Evolutionary conservation across 2,888 invertebrate species (phyloP).

Genomic region (Strigamia maritima): DNA sequence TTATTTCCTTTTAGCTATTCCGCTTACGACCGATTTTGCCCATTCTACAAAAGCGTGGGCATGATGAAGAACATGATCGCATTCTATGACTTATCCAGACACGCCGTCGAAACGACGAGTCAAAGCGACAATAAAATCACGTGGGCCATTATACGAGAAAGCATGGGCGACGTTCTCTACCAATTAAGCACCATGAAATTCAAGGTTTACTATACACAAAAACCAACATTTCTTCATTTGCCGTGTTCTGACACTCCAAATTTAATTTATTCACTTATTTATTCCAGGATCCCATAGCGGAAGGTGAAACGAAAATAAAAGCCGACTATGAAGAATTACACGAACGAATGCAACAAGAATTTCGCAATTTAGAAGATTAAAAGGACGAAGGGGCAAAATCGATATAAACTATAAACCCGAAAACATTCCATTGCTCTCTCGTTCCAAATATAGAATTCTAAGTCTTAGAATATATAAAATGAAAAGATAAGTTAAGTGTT

Average conservation of each 20-base stretch:
- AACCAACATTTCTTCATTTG: too few species aligned
- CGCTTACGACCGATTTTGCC: constrained; percentile 94
- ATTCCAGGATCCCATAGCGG: constrained; percentile 89
- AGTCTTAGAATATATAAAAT: not conserved
- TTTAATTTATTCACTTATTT: not conserved
- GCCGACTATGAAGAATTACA: constrained; percentile 93
- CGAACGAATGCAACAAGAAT: constrained; percentile 95
- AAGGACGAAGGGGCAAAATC: not conserved
- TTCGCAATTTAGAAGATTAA: constrained; percentile 98
- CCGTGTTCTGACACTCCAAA: not conserved
- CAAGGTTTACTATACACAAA: constrained; percentile 64
- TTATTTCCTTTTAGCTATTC: constrained; percentile 63
- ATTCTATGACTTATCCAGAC: constrained; percentile 97
- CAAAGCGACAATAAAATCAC: constrained; percentile 99
- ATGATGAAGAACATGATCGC: constrained; percentile 98
- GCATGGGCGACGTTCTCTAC: constrained; percentile 93
- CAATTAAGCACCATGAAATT: constrained; percentile 99
- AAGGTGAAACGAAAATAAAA: constrained; percentile 95
- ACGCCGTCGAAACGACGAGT: constrained; percentile 96
- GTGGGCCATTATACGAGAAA: constrained; percentile 95
- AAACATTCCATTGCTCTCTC: not conserved
- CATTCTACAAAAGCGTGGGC: constrained; percentile 99
- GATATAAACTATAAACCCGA: too few species aligned
- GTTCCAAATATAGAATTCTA: not conserved
- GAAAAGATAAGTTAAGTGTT: not conserved